Base-by-base conservation (phyloP, 2,797 vertebrate species). In the Neopelma chrysocephalum region DNA sequence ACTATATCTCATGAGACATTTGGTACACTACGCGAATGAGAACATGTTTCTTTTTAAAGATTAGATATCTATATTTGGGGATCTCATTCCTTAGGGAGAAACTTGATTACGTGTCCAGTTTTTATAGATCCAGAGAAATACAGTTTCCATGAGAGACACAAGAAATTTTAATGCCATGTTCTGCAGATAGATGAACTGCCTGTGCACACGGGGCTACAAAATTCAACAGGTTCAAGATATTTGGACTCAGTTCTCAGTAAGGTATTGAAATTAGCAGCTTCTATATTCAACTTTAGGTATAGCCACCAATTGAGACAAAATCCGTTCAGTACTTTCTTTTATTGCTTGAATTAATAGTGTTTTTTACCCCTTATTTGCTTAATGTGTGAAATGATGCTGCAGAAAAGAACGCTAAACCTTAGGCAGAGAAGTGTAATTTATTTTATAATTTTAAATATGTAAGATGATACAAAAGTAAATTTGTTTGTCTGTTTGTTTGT, bases 381-480 rank as follows among this genome's bases (percentile, higher is more conserved):
- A 36, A 94, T 79, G 31, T 22, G 8, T 85, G 88, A 97, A 92
- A 66, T 40, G 1, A 32, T 32, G 43, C 78, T 50, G 85, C 91
- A 82, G 89, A 64, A 79, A 32, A 50, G 36, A 95, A 96, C 23
- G 58, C 89, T 64, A 73, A 87, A 87, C 3, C 3, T 15, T 64
- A 79, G 38, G 76, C 94, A 60, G 36, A 26, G 1, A 61, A 69
- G 2, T 93, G 73, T 20, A 42, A 6, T 53, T 23, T 12, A 3
- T 4, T 1, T 42, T 54, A 69, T 5, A 93, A 61, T 36, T 81
- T 85, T 12, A 4, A 40, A 15, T 7, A 27, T 5, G 15, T 25
- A 40, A 93, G 72, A 40, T 4, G 13, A 26, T 94, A 97, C 65
- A 87, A 90, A 96, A 80, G 89, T 97, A 76, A 31, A 85, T 77